Conservation (phyloP, 2,797 vertebrate genomes). For the Xyrichtys novacula region DNA sequence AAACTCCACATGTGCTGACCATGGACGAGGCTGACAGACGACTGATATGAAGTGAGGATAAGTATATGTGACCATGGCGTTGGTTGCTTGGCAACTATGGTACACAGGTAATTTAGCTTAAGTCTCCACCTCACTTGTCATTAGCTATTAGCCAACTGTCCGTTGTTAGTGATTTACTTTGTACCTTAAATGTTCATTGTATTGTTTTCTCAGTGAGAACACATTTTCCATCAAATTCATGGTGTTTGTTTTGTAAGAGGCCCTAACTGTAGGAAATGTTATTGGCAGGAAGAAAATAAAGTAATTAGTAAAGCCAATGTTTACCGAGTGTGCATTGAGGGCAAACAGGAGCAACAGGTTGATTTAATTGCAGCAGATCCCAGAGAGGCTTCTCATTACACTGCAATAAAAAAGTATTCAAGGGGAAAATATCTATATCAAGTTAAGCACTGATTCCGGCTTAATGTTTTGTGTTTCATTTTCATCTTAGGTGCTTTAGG, state of each 20-base stretch:
- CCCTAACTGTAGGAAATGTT: background rate
- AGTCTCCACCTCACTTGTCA: background rate
- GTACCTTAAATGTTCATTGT: background rate
- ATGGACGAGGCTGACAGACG: slow-evolving; percentile 8
- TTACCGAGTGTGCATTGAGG: background rate
- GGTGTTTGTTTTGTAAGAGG: background rate
- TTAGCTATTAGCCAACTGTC: background rate
- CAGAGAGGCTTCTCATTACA: background rate
- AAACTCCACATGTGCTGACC: background rate
- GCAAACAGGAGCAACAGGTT: background rate
- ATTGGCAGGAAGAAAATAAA: background rate
- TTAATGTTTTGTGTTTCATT: background rate
- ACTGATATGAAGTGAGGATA: slow-evolving; percentile 17
- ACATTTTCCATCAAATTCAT: background rate
- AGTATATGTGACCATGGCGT: slow-evolving; percentile 11
- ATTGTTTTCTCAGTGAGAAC: background rate
- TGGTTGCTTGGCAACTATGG: slow-evolving; percentile 44
- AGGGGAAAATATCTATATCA: background rate
- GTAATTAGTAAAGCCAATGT: background rate
- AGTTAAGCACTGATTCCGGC: background rate
- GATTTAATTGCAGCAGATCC: background rate
- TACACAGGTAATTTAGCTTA: slow-evolving; percentile 22
- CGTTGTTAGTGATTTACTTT: background rate
- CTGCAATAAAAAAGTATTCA: background rate
- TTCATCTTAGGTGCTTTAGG: no score